These are phyloP conservation scores for Tenthredo livida DNA, from an alignment of 2,888 invertebrate genomes.

Conservation along the genomic window DNA sequence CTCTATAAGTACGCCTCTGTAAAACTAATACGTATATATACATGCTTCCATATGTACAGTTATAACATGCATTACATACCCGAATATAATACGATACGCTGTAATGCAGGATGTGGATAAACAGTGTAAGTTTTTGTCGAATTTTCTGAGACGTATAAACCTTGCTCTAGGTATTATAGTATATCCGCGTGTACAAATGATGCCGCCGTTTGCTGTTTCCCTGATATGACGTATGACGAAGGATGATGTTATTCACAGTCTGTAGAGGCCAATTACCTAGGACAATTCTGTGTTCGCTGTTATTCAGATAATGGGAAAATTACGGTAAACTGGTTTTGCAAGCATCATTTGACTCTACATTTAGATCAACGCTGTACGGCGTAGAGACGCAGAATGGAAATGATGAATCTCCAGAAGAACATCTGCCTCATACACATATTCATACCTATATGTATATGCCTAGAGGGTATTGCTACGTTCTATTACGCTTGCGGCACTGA, in stretches of 20 bases:
- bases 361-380: constrained; percentile 5
- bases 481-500: background rate
- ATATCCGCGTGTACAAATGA: constrained; percentile 2
- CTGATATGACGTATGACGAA: constrained; percentile 47
- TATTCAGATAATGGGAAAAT: constrained; percentile 52
- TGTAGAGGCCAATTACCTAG: constrained; percentile 37
- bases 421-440: background rate
- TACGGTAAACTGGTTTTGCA: constrained; percentile 52
- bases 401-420: background rate
- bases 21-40: background rate
- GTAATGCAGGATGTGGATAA: constrained; percentile 7
- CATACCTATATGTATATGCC: background rate
- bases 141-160: background rate
- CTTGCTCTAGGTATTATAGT: background rate
- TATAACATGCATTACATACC: background rate
- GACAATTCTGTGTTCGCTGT: constrained; percentile 38
- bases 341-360: constrained; percentile 42
- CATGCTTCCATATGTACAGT: background rate
- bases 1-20: background rate
- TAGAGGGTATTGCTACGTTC: background rate
- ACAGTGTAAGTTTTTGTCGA: constrained; percentile 10
- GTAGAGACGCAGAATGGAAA: background rate
- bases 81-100: background rate
- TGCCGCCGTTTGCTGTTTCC: background rate
- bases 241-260: constrained; percentile 50